These are phyloP conservation scores for Catocala sponsa DNA, from an alignment of 2,888 invertebrate species.

Conservation along the genomic window DNA sequence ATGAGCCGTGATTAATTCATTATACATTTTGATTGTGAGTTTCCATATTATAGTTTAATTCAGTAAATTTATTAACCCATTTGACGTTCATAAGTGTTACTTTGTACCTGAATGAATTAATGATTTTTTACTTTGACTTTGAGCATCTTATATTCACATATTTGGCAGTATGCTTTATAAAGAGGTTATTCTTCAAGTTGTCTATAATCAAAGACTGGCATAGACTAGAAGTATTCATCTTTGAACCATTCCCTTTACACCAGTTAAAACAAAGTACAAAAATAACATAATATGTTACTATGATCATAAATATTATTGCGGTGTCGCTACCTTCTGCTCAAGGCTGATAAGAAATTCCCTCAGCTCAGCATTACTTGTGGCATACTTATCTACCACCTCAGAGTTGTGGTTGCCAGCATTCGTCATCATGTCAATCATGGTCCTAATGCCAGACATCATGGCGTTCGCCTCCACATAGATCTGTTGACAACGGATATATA, in stretches of 20 bases:
- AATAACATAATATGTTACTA: slow-evolving; percentile 1
- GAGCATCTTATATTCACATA: too few species aligned
- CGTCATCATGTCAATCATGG: slow-evolving; percentile 19
- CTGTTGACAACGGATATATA: slow-evolving; percentile 2
- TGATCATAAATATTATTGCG: not conserved
- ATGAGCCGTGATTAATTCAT: too few species aligned
- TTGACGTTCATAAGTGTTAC: too few species aligned
- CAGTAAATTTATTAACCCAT: too few species aligned
- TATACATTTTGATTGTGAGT: too few species aligned
- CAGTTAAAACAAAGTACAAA: slow-evolving; percentile 2
- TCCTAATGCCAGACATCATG: slow-evolving; percentile 9
- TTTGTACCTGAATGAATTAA: too few species aligned
- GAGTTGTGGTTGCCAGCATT: slow-evolving; percentile 14
- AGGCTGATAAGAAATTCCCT: not conserved
- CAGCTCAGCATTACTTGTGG: slow-evolving; percentile 5
- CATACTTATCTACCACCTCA: slow-evolving; percentile 7
- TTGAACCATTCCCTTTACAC: slow-evolving; percentile 11
- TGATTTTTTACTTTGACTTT: too few species aligned
- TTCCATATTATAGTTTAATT: too few species aligned
- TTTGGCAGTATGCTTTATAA: too few species aligned
- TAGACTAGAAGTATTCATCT: not conserved
- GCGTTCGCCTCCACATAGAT: slow-evolving; percentile 11
- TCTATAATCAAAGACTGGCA: too few species aligned
- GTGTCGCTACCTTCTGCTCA: not conserved
- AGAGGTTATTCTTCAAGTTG: too few species aligned